These are phyloP conservation scores for Oegoconia quadripuncta DNA, from an alignment of 2,888 invertebrate genomes.

Conservation along the genomic window DNA sequence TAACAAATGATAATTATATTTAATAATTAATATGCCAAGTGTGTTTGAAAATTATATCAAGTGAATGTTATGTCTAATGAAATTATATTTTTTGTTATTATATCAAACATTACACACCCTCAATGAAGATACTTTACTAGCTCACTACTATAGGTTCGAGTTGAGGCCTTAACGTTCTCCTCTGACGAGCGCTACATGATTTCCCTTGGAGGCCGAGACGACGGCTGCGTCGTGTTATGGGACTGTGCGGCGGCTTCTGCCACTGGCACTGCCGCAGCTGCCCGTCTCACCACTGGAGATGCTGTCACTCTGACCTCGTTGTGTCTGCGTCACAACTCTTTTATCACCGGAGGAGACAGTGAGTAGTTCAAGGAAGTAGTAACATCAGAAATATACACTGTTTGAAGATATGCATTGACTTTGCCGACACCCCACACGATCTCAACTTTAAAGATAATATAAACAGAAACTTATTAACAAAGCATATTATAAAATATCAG, in stretches of 20 bases:
- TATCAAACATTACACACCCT: not conserved
- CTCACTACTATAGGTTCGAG: slow-evolving; percentile 78
- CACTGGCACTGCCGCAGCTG: slow-evolving; percentile 79
- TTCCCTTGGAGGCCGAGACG: slow-evolving; percentile 93
- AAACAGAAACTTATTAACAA: no score
- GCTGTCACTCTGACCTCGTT: slow-evolving; percentile 79
- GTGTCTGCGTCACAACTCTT: slow-evolving; percentile 80
- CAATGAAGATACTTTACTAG: not conserved
- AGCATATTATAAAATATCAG: no score
- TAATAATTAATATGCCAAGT: no score
- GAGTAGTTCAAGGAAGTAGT: no score
- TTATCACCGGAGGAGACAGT: slow-evolving; percentile 87
- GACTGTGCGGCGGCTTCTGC: slow-evolving; percentile 82
- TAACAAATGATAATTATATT: no score
- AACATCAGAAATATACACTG: no score
- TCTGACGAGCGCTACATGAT: slow-evolving; percentile 89
- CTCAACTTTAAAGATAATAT: no score
- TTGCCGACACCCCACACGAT: no score
- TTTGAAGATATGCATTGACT: no score
- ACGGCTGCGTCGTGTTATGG: slow-evolving; percentile 92
- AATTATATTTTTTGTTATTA: no score
- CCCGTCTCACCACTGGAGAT: slow-evolving; percentile 85
- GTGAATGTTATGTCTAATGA: no score
- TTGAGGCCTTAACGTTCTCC: slow-evolving; percentile 91
- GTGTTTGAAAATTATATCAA: no score